phyloP scores from a whole-genome alignment of 2,888 invertebrate genomes.

The Orthosia gracilis region DNA sequence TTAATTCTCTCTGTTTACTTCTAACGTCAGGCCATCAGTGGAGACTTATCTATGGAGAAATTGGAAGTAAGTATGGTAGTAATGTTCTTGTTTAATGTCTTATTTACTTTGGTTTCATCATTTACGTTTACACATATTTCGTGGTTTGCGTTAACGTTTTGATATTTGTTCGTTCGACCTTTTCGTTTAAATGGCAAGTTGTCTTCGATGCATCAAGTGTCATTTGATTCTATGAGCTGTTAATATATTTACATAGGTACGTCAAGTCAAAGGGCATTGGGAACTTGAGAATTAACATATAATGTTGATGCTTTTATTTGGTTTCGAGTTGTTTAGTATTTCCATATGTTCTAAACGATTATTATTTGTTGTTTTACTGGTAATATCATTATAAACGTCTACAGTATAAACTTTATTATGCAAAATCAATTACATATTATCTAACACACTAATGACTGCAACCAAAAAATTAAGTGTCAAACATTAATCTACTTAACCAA shows the following conservation, averaged over 20 bases:
- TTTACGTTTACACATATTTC: constrained; percentile 29
- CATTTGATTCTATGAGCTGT: constrained; percentile 59
- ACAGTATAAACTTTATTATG: background rate
- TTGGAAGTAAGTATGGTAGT: constrained; percentile 41
- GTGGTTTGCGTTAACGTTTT: constrained; percentile 42
- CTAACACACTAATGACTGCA: constrained; percentile 29
- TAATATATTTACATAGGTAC: constrained; percentile 55
- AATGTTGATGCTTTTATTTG: constrained; percentile 45
- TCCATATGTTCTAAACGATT: background rate
- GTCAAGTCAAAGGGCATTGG: constrained; percentile 38
- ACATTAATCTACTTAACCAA: constrained; percentile 58
- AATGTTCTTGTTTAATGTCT: constrained; percentile 36
- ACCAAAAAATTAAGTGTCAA: constrained; percentile 33
- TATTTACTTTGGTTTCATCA: constrained; percentile 23
- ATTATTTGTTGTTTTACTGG: background rate
- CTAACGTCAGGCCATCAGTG: constrained; percentile 39
- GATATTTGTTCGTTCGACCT: constrained; percentile 44
- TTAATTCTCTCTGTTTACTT: constrained; percentile 65
- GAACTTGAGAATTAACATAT: constrained; percentile 37
- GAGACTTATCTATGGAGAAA: constrained; percentile 49
- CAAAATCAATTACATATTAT: constrained; percentile 27
- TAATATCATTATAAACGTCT: background rate
- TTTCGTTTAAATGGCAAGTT: constrained; percentile 53
- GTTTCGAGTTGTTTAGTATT: constrained; percentile 6
- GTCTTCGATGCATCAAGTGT: constrained; percentile 56